These are phyloP conservation scores for Paedocypris sp. DNA, from an alignment of 2,113 vertebrate genomes.

Conservation along the genomic window DNA sequence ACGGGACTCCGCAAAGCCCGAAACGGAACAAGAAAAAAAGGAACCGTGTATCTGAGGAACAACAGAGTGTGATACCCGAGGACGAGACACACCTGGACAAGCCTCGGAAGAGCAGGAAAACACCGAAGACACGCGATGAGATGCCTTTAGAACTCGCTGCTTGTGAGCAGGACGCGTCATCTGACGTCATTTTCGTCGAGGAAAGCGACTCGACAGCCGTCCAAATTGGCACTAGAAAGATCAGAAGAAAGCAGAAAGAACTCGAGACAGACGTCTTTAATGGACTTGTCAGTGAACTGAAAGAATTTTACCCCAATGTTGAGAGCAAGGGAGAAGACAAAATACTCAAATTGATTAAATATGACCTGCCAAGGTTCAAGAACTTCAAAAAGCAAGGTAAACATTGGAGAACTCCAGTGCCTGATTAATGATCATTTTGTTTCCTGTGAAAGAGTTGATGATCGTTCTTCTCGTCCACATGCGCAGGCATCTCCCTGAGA, in stretches of 20 bases:
- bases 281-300: neutral
- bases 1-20: no score
- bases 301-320: constrained; percentile 23
- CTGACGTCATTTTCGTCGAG: no score
- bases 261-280: neutral
- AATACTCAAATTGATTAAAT: constrained; percentile 4
- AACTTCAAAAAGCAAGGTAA: constrained; percentile 35
- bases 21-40: no score
- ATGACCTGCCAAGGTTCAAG: constrained; percentile 33
- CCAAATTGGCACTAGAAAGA: neutral
- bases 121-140: no score
- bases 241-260: neutral
- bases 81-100: no score
- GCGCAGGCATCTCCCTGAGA: constrained; percentile 46
- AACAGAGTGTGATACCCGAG: no score
- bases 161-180: no score
- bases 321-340: neutral
- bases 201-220: neutral
- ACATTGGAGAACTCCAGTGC: no score
- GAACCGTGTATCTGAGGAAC: no score
- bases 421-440: no score
- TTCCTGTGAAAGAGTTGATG: neutral
- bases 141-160: no score
- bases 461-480: neutral
- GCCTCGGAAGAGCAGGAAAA: no score